These are phyloP conservation scores for Notechis scutatus DNA, from an alignment of 2,113 vertebrate species.

Conservation along the genomic window DNA sequence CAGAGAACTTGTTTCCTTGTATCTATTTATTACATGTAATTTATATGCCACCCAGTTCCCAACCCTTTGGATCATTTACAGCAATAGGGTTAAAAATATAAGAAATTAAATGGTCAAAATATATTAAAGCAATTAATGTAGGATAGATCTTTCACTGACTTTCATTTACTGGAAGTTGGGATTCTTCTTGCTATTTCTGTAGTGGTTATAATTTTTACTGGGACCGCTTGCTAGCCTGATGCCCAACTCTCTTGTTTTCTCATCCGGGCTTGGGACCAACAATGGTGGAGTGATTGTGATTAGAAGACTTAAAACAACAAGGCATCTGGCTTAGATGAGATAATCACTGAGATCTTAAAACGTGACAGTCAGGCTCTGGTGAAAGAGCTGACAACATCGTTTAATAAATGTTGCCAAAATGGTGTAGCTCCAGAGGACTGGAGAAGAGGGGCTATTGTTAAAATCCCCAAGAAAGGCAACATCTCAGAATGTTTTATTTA, in stretches of 20 bases:
- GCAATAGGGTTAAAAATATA: not conserved
- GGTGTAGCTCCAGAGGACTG: not conserved
- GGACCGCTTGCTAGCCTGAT: not conserved
- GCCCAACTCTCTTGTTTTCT: not conserved
- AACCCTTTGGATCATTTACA: not conserved
- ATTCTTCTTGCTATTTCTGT: not conserved
- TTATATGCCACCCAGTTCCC: not conserved
- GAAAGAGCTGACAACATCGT: not conserved
- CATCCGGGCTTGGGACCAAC: not conserved
- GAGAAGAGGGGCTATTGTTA: not conserved
- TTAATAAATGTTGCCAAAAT: not conserved
- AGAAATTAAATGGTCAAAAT: not conserved
- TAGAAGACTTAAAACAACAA: not conserved
- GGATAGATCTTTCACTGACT: not conserved
- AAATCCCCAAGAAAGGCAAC: not conserved
- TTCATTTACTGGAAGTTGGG: not conserved
- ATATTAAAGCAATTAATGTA: not conserved
- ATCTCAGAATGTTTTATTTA: too few relatives aligned
- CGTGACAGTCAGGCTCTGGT: not conserved
- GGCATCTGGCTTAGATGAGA: not conserved
- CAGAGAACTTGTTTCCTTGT: not conserved
- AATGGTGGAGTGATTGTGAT: not conserved
- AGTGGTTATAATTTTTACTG: not conserved
- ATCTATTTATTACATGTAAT: not conserved
- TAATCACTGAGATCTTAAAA: not conserved